phyloP scores from a whole-genome alignment of 2,888 invertebrate genomes.

The Podotricha telesiphe region DNA sequence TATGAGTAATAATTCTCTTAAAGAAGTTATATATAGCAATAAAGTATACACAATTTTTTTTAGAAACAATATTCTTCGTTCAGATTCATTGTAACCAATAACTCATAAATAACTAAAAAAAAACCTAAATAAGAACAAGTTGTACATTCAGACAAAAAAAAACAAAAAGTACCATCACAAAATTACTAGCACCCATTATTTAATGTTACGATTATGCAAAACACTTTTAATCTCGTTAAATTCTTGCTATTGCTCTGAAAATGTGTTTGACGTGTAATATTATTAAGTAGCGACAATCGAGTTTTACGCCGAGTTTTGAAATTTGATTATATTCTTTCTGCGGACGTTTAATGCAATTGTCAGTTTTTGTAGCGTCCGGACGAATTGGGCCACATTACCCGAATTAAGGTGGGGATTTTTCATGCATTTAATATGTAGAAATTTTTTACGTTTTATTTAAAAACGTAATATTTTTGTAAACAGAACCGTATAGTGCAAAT shows the following conservation, averaged over 20 bases:
- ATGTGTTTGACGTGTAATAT: constrained; percentile 77
- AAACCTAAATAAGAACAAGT: no score
- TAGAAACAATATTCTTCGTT: no score
- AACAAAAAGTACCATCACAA: background rate
- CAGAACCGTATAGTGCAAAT: background rate
- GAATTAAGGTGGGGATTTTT: constrained; percentile 21
- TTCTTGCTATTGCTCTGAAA: constrained; percentile 63
- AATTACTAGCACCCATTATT: constrained; percentile 32
- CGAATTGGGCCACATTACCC: constrained; percentile 24
- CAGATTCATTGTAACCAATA: no score
- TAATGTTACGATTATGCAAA: constrained; percentile 68
- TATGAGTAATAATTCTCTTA: no score
- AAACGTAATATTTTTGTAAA: background rate
- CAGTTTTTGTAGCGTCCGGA: constrained; percentile 28
- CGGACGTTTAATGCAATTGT: constrained; percentile 38
- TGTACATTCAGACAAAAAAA: no score
- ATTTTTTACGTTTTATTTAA: background rate
- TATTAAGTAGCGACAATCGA: constrained; percentile 75
- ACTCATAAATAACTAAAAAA: no score
- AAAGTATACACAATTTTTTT: no score
- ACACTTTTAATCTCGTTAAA: constrained; percentile 68
- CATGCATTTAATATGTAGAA: constrained; percentile 1
- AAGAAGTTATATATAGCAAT: no score
- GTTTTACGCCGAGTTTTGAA: constrained; percentile 62
- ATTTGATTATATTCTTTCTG: constrained; percentile 55